Evolutionary conservation across 1,140 invertebrate species (phyloP).

Genomic region (Drosophila murphyi): DNA sequence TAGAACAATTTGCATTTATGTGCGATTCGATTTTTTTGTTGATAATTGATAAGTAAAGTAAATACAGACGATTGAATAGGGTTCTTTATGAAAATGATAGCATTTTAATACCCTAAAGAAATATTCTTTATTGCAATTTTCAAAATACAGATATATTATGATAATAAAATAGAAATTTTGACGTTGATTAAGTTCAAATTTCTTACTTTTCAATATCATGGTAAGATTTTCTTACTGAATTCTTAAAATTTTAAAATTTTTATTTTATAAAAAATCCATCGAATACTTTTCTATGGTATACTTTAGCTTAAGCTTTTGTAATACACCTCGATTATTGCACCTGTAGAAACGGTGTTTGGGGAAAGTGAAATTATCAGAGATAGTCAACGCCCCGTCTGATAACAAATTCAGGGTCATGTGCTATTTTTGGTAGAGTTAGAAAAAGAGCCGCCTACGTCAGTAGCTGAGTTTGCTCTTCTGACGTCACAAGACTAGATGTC

Average conservation of each 20-base stretch:
- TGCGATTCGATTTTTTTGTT: slow-evolving; percentile 51
- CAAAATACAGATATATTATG: too few species aligned
- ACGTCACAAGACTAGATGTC: slow-evolving; percentile 15
- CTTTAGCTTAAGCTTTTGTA: background rate
- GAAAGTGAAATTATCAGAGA: slow-evolving; percentile 26
- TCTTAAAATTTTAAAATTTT: too few species aligned
- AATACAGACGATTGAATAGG: background rate
- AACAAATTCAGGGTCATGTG: slow-evolving; percentile 29
- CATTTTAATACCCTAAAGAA: background rate
- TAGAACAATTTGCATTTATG: slow-evolving; percentile 67
- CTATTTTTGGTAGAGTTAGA: slow-evolving; percentile 16
- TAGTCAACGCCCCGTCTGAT: slow-evolving; percentile 15
- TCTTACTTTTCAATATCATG: too few species aligned
- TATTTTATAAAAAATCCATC: too few species aligned
- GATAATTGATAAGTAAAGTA: slow-evolving; percentile 28
- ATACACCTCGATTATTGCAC: too few species aligned
- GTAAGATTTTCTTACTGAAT: too few species aligned
- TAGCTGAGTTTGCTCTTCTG: background rate
- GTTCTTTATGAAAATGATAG: background rate
- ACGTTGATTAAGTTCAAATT: too few species aligned
- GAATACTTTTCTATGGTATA: too few species aligned
- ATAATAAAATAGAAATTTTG: too few species aligned
- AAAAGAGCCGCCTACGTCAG: slow-evolving; percentile 10
- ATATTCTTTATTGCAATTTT: too few species aligned
- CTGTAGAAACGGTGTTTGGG: background rate